Evolutionary conservation across 2,888 invertebrate genomes (phyloP).

Genomic region (Gnatocerus cornutus): DNA sequence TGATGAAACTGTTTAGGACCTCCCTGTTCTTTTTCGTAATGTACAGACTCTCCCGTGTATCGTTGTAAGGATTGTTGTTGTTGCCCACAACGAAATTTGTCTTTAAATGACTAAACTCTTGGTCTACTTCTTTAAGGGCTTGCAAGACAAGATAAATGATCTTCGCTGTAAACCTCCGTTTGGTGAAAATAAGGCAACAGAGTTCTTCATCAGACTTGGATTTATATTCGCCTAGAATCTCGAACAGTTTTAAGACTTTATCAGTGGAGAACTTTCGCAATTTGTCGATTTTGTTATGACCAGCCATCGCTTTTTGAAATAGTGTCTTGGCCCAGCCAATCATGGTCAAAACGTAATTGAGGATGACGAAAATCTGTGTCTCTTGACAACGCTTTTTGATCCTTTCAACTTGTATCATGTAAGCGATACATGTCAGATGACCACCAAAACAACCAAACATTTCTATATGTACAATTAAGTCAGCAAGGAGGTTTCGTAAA

Average conservation of each 20-base stretch:
- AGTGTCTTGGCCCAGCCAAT: constrained; percentile 72
- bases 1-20: constrained; percentile 75
- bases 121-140: constrained; percentile 70
- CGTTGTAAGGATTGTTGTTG: constrained; percentile 74
- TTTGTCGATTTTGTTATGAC: constrained; percentile 65
- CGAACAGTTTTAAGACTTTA: constrained; percentile 78
- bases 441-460: constrained; percentile 77
- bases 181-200: constrained; percentile 83
- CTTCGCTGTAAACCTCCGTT: constrained; percentile 84
- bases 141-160: constrained; percentile 81
- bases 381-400: constrained; percentile 65
- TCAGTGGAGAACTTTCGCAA: constrained; percentile 77
- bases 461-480: constrained; percentile 69
- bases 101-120: constrained; percentile 75
- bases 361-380: constrained; percentile 48
- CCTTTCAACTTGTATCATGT: constrained; percentile 78
- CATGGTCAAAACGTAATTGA: constrained; percentile 69
- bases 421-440: constrained; percentile 74
- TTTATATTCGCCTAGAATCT: constrained; percentile 76
- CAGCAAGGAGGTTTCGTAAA: constrained; percentile 61
- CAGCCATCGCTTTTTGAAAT: constrained; percentile 73
- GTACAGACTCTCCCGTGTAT: constrained; percentile 74
- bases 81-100: constrained; percentile 85
- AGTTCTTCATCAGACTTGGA: constrained; percentile 71
- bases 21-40: constrained; percentile 72